phyloP scores from a whole-genome alignment of 2,888 invertebrate species.

The Oxycera nigricornis region DNA sequence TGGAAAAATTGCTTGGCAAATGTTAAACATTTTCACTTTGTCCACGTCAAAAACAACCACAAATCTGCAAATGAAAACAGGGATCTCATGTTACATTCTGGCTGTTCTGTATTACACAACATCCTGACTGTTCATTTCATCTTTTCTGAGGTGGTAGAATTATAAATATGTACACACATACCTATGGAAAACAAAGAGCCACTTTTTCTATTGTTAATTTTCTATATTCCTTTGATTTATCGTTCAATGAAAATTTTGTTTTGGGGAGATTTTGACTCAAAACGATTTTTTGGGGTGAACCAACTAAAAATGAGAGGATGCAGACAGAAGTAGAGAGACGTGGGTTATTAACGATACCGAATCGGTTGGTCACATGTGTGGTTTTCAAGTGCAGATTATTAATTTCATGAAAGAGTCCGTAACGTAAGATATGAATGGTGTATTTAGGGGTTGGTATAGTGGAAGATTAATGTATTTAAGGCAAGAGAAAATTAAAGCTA shows the following conservation, averaged over 20 bases:
- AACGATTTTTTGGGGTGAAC: background rate
- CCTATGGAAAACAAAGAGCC: background rate
- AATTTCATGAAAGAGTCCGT: too few relatives aligned
- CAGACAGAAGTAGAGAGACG: background rate
- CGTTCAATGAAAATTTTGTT: background rate
- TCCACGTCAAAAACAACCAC: slow-evolving; percentile 6
- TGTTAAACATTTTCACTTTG: too few relatives aligned
- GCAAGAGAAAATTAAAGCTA: too few relatives aligned
- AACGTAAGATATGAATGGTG: too few relatives aligned
- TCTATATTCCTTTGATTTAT: slow-evolving; percentile 34
- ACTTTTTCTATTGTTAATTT: slow-evolving; percentile 31
- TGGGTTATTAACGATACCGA: background rate
- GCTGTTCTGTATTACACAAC: too few relatives aligned
- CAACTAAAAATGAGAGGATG: background rate
- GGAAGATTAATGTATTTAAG: too few relatives aligned
- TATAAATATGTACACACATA: background rate
- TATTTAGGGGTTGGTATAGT: too few relatives aligned
- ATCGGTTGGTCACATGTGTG: slow-evolving; percentile 14
- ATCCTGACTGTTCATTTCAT: background rate
- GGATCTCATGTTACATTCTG: background rate
- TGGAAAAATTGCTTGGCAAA: too few relatives aligned
- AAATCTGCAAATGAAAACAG: background rate
- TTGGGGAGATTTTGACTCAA: background rate
- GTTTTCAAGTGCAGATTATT: slow-evolving; percentile 24
- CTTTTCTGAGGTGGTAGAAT: background rate